Conservation (phyloP, 2,797 vertebrate species). For the Sebastes matsubarae region DNA sequence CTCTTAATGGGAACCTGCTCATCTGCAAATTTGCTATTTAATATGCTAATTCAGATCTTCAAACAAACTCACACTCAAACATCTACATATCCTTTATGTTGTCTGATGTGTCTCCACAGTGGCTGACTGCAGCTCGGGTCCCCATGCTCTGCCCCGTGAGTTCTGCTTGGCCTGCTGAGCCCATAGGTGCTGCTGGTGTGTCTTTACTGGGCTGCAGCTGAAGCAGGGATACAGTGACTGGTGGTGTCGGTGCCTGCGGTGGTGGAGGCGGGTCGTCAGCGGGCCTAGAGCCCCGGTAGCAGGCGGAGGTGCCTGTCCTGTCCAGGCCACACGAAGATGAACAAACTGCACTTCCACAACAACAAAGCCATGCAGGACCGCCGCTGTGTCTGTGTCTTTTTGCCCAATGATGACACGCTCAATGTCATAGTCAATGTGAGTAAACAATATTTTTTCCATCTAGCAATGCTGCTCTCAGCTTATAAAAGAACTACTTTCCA, state of each 20-base stretch:
- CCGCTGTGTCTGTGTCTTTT: slow-evolving; percentile 97
- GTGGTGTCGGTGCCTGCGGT: background rate
- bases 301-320: slow-evolving; percentile 68
- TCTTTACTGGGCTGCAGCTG: slow-evolving; percentile 66
- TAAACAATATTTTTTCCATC: slow-evolving; percentile 7
- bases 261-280: slow-evolving; percentile 57
- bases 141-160: slow-evolving; percentile 61
- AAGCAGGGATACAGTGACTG: slow-evolving; percentile 33
- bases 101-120: slow-evolving; percentile 59
- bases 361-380: slow-evolving; percentile 99
- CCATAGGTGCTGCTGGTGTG: slow-evolving; percentile 25
- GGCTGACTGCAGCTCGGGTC: slow-evolving; percentile 25
- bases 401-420: slow-evolving; percentile 96
- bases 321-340: slow-evolving; percentile 88
- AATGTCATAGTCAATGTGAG: slow-evolving; percentile 97
- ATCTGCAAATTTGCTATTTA: background rate
- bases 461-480: too few species aligned
- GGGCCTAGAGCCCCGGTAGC: slow-evolving; percentile 67
- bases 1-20: background rate
- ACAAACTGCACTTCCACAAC: slow-evolving; percentile 96
- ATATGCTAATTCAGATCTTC: background rate
- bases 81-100: background rate
- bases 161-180: slow-evolving; percentile 54
- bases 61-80: background rate
- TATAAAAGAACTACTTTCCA: background rate